These are phyloP conservation scores for Actinia equina DNA, from an alignment of 64 coral and sea anemone genomes.

Conservation along the genomic window DNA sequence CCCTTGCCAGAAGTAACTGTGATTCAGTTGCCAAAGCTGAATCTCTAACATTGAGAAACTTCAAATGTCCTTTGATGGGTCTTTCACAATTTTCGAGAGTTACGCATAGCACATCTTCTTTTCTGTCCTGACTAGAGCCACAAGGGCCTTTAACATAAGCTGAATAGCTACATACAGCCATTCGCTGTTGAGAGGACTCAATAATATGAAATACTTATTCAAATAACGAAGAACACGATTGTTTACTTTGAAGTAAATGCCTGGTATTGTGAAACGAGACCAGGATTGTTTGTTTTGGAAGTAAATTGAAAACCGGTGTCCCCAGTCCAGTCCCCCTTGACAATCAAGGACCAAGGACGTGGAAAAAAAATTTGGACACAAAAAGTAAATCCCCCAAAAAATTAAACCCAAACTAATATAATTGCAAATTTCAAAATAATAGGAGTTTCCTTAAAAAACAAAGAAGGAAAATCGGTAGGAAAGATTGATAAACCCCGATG, in stretches of 20 bases:
- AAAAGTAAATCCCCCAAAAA: too few relatives aligned
- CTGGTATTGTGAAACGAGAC: neutral
- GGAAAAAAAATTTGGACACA: neutral
- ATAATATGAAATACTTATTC: neutral
- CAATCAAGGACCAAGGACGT: neutral
- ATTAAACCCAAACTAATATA: too few relatives aligned
- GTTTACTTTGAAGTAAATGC: too few relatives aligned
- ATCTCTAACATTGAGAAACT: slow-evolving; percentile 3
- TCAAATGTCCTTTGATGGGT: slow-evolving; percentile 9
- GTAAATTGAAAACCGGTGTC: neutral
- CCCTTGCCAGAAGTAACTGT: slow-evolving; percentile 8
- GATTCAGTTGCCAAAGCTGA: neutral
- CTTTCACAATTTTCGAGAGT: slow-evolving; percentile 5
- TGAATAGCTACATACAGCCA: slow-evolving; percentile 11
- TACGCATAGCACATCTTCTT: too few relatives aligned
- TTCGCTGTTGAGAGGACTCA: neutral
- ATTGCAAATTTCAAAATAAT: too few relatives aligned
- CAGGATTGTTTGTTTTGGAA: neutral
- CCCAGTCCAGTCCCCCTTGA: neutral
- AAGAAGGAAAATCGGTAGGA: neutral
- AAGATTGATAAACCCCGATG: neutral
- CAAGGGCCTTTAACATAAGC: slow-evolving; percentile 7
- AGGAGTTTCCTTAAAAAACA: too few relatives aligned
- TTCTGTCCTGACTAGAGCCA: too few relatives aligned
- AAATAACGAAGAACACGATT: neutral